phyloP scores from a whole-genome alignment of 1,140 invertebrate species.

The Maniola jurtina region DNA sequence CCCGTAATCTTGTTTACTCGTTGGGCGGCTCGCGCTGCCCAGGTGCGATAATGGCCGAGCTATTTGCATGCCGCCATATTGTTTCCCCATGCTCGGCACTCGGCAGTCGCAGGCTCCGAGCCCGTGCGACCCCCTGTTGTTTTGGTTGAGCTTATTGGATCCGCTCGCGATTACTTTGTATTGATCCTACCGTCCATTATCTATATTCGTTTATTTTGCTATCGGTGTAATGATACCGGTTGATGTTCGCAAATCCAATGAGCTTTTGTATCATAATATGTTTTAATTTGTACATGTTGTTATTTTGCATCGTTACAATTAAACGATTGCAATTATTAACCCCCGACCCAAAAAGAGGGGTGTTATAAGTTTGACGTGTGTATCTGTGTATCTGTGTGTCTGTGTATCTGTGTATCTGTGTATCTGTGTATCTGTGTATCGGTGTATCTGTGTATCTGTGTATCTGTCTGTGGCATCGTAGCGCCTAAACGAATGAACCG shows the following conservation, averaged over 20 bases:
- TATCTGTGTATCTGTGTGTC: no score
- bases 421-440: no score
- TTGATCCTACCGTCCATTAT: slow-evolving; percentile 76
- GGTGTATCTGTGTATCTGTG: no score
- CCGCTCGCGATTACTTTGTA: slow-evolving; percentile 76
- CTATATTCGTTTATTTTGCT: slow-evolving; percentile 76
- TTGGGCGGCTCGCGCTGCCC: slow-evolving; percentile 63
- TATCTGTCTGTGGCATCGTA: no score
- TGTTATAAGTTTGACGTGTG: no score
- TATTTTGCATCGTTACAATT: no score
- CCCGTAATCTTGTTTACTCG: slow-evolving; percentile 77
- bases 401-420: no score
- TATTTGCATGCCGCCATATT: slow-evolving; percentile 78
- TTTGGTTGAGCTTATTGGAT: slow-evolving; percentile 76
- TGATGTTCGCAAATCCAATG: slow-evolving; percentile 58
- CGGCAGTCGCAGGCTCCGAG: slow-evolving; percentile 55
- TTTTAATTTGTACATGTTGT: slow-evolving; percentile 14
- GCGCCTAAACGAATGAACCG: no score
- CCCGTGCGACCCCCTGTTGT: slow-evolving; percentile 68
- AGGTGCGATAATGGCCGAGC: slow-evolving; percentile 77
- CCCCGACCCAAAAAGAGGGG: no score
- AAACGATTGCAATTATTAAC: no score
- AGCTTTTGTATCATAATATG: slow-evolving; percentile 18
- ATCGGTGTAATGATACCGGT: slow-evolving; percentile 64
- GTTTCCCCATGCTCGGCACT: slow-evolving; percentile 60